Evolutionary conservation across 2,113 vertebrate species (phyloP).

Genomic region (Phalacrocorax brasilianus): DNA sequence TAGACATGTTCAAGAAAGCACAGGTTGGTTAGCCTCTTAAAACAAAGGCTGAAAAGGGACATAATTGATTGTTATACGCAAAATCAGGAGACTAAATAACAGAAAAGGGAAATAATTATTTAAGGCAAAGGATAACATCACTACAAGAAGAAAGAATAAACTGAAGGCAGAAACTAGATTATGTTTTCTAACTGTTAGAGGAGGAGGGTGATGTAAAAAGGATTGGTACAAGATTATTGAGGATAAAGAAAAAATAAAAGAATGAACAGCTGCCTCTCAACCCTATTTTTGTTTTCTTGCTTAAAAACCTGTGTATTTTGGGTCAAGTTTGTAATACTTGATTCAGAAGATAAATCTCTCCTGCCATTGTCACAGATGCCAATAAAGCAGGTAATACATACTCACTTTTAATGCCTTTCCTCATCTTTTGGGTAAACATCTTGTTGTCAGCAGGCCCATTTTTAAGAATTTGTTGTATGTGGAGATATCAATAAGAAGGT

Average conservation of each 20-base stretch:
- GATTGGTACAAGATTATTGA: neutral
- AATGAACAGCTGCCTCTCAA: neutral
- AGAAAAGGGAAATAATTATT: neutral
- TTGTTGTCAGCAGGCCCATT: neutral
- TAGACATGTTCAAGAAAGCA: neutral
- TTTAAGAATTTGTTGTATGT: neutral
- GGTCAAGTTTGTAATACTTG: neutral
- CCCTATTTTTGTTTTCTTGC: neutral
- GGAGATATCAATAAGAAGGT: neutral
- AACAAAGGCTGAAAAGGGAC: neutral
- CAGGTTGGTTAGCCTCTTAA: neutral
- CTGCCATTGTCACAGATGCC: neutral
- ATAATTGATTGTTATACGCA: constrained; percentile 14
- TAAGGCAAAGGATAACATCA: neutral
- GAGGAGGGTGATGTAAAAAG: neutral
- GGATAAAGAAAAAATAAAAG: neutral
- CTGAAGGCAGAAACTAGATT: neutral
- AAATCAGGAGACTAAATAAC: neutral
- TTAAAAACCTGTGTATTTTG: neutral
- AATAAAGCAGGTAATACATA: neutral
- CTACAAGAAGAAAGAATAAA: neutral
- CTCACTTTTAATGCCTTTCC: neutral
- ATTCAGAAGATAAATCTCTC: neutral
- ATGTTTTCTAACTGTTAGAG: neutral
- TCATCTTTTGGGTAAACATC: neutral